Conservation (phyloP, 2,888 invertebrate species). For the Palloptera scutellata region DNA sequence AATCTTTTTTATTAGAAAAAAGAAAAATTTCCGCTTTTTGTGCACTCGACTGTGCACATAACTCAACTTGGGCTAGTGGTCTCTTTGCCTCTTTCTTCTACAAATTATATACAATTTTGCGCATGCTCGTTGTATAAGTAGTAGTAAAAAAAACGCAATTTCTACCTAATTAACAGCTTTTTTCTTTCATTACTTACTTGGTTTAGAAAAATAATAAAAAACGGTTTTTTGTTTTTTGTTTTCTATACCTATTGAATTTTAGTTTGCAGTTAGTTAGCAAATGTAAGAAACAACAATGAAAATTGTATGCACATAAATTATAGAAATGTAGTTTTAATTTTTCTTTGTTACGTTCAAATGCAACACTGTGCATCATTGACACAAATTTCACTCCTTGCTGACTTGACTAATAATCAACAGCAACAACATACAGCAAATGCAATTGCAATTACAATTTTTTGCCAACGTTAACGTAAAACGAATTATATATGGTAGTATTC, state of each 20-base stretch:
- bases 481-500: too few species aligned
- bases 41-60: neutral
- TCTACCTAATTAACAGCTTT: constrained; percentile 6
- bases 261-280: neutral
- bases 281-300: neutral
- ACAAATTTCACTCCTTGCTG: constrained; percentile 21
- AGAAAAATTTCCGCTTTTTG: neutral
- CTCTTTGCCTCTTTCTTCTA: neutral
- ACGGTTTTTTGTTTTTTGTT: neutral
- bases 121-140: too few species aligned
- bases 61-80: neutral
- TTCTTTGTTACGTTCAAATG: neutral
- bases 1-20: too few species aligned
- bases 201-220: neutral
- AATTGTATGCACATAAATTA: constrained; percentile 15
- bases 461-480: too few species aligned
- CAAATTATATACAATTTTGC: too few species aligned
- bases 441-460: neutral
- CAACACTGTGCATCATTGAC: constrained; percentile 10
- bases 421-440: neutral
- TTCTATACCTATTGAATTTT: neutral
- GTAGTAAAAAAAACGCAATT: neutral
- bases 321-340: constrained; percentile 8
- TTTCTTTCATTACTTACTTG: neutral
- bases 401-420: constrained; percentile 3